Percentiles rank a stretch among this genome's conserved stretches.
Conservation (phyloP, 1,140 invertebrate genomes). For the Cheumatopsyche charites region DNA sequence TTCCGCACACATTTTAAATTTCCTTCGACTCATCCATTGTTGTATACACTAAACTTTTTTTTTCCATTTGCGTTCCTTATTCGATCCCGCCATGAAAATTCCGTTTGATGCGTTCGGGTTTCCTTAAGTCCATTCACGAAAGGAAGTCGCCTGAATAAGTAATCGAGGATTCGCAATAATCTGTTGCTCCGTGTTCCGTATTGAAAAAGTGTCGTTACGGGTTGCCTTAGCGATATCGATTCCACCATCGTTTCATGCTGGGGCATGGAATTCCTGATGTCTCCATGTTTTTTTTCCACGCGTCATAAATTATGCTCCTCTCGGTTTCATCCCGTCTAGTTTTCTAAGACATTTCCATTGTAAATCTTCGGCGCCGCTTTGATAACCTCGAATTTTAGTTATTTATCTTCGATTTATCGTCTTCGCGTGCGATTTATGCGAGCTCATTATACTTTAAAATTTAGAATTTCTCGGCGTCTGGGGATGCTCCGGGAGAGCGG, state of each 20-base stretch:
- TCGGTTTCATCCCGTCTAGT: too few species aligned
- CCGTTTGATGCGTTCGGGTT: not conserved
- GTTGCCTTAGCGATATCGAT: slow-evolving; percentile 37
- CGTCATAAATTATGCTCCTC: too few species aligned
- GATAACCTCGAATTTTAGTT: too few species aligned
- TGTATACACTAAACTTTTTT: too few species aligned
- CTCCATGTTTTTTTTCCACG: too few species aligned
- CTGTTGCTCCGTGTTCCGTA: slow-evolving; percentile 24
- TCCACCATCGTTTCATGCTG: slow-evolving; percentile 2
- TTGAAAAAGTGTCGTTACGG: slow-evolving; percentile 17
- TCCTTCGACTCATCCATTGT: too few species aligned
- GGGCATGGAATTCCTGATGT: not conserved
- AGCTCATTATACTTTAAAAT: slow-evolving; percentile 17
- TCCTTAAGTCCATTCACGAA: slow-evolving; percentile 20
- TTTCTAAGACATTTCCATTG: too few species aligned
- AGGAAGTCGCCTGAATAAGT: slow-evolving; percentile 21
- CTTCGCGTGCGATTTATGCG: too few species aligned
- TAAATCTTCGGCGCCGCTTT: too few species aligned
- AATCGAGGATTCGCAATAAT: slow-evolving; percentile 28
- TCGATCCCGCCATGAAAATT: not conserved
- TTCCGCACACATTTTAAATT: too few species aligned
- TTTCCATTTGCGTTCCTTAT: not conserved
- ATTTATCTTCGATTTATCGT: too few species aligned
- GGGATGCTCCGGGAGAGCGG: not conserved
- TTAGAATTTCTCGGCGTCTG: not conserved